Conservation (phyloP, 2,113 vertebrate genomes). For the Phycodurus eques region DNA sequence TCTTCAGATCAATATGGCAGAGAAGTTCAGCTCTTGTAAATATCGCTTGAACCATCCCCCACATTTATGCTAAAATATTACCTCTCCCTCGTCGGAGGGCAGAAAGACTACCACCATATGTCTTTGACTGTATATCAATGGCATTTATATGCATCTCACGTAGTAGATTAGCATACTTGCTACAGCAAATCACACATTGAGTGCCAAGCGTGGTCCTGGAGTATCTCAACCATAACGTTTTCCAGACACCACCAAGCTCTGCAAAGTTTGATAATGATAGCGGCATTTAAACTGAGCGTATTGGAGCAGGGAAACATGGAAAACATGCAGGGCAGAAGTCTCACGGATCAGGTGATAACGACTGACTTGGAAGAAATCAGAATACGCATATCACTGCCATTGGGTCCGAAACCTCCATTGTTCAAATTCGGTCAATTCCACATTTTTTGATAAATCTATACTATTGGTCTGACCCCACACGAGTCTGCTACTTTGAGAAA, state of each 20-base stretch:
- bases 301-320: not conserved
- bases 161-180: not conserved
- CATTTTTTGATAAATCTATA: too few relatives aligned
- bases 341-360: not conserved
- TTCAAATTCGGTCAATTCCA: too few relatives aligned
- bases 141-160: not conserved
- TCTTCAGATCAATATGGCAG: conserved; percentile 24
- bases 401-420: too few relatives aligned
- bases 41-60: conserved; percentile 1
- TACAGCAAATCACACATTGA: not conserved
- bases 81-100: conserved; percentile 1
- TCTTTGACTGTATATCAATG: not conserved
- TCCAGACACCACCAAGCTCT: not conserved
- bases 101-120: not conserved
- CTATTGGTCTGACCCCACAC: too few relatives aligned
- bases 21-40: conserved; percentile 32
- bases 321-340: not conserved
- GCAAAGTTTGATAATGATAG: not conserved
- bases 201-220: not conserved
- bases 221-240: not conserved
- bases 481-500: too few relatives aligned
- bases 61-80: conserved; percentile 17
- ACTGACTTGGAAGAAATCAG: not conserved
- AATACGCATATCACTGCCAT: not conserved
- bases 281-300: not conserved